Conservation (phyloP, 2,888 invertebrate species). For the Chymomyza amoena region DNA sequence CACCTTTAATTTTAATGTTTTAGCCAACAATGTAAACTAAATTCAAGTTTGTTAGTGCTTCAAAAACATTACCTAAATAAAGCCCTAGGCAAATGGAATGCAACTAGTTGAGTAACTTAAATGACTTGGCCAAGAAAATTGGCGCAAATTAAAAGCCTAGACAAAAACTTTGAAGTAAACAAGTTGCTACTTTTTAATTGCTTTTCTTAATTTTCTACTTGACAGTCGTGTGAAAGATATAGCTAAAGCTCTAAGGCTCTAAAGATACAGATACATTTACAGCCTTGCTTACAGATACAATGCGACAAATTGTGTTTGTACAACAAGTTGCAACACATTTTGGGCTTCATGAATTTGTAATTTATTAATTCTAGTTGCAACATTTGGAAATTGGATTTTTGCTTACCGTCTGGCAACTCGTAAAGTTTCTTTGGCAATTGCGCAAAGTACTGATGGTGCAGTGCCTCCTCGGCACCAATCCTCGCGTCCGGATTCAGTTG, state of each 20-base stretch:
- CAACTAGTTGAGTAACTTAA: neutral
- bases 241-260: no score
- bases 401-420: constrained; percentile 94
- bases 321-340: constrained; percentile 6
- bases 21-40: neutral
- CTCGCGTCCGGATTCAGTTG: constrained; percentile 92
- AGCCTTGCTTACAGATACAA: constrained; percentile 13
- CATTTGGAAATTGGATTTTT: neutral
- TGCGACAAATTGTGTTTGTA: constrained; percentile 27
- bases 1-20: neutral
- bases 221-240: neutral
- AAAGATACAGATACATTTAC: constrained; percentile 19
- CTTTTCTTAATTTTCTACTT: constrained; percentile 21
- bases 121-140: neutral
- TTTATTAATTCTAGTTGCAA: constrained; percentile 37
- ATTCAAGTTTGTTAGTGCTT: neutral
- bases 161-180: constrained; percentile 47
- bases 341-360: constrained; percentile 49
- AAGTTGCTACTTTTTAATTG: constrained; percentile 51
- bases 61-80: neutral
- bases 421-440: constrained; percentile 93
- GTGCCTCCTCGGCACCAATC: constrained; percentile 91
- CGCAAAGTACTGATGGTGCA: constrained; percentile 93
- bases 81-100: neutral
- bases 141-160: neutral